Conservation (phyloP, 2,797 vertebrate species). For the Neopelma chrysocephalum region DNA sequence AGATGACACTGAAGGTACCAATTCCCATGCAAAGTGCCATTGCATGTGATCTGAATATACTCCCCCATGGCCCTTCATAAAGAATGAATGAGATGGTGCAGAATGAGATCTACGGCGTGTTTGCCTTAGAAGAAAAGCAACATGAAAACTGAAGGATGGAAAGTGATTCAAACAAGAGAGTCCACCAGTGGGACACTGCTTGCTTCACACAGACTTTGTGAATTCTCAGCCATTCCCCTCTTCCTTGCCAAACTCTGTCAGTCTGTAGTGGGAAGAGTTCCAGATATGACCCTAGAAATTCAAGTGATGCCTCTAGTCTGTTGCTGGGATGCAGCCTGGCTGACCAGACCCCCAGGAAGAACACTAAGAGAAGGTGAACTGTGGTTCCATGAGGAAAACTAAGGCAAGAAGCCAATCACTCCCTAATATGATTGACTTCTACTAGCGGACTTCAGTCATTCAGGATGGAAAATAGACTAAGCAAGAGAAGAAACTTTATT, state of each 20-base stretch:
- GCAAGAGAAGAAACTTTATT: conserved; percentile 6
- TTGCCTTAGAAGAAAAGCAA: neutral
- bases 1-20: neutral
- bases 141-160: neutral
- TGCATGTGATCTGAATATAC: neutral
- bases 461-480: neutral
- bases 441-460: neutral
- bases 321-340: neutral
- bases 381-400: neutral
- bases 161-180: neutral
- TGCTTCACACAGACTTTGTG: neutral
- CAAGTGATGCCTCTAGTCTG: neutral
- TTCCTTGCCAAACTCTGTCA: neutral
- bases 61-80: neutral
- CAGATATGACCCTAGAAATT: neutral
- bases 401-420: neutral
- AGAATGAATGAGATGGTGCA: neutral
- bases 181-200: neutral
- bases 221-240: neutral
- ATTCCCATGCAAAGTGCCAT: neutral
- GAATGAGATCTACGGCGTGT: neutral
- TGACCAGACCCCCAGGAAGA: neutral
- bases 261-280: neutral
- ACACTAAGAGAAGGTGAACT: neutral
- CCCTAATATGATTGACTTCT: neutral